Conservation (phyloP, 2,113 vertebrate species). For the Saccopteryx leptura region DNA sequence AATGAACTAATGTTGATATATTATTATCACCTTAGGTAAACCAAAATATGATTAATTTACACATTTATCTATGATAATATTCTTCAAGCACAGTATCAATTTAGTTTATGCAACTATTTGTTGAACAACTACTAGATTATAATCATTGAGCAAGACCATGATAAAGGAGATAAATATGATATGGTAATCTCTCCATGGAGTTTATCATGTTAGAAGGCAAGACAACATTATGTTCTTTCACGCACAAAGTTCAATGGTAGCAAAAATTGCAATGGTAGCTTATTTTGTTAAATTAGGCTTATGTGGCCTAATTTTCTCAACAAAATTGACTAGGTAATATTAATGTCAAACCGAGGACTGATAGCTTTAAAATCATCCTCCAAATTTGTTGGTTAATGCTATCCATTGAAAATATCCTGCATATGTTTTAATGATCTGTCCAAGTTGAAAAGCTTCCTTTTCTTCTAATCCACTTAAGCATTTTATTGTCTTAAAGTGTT, state of each 20-base stretch:
- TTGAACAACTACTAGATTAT: neutral
- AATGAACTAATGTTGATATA: neutral
- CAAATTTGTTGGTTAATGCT: neutral
- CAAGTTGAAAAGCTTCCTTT: neutral
- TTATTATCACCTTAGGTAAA: neutral
- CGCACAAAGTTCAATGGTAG: neutral
- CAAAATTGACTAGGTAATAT: neutral
- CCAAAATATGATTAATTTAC: neutral
- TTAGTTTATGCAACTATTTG: neutral
- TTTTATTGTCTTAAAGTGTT: neutral
- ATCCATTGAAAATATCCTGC: neutral
- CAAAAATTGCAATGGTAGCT: neutral
- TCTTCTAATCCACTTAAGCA: neutral
- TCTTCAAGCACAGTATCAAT: neutral
- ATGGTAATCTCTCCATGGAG: neutral
- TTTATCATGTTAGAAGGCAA: neutral
- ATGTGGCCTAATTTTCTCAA: neutral
- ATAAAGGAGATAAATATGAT: neutral
- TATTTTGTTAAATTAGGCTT: neutral
- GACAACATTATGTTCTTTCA: neutral
- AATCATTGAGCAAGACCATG: neutral
- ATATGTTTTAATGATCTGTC: neutral
- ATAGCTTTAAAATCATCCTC: neutral
- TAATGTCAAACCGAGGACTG: neutral
- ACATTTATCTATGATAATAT: neutral